phyloP scores from a whole-genome alignment of 1,140 invertebrate genomes.

The Eufriesea mexicana region DNA sequence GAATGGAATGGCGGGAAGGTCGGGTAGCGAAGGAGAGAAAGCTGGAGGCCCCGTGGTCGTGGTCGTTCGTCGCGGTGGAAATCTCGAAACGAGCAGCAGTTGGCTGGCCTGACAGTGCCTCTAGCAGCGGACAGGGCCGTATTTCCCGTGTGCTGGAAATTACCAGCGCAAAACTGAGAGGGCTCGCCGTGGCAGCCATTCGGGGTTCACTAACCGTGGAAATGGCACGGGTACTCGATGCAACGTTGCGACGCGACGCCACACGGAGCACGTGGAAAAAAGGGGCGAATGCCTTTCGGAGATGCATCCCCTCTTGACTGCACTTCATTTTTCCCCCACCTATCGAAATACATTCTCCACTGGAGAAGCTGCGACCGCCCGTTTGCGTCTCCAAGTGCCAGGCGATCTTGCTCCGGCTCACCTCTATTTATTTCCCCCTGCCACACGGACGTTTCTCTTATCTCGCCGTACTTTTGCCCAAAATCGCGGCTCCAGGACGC shows the following conservation, averaged over 20 bases:
- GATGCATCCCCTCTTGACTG: constrained; percentile 18
- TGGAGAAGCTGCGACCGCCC: background rate
- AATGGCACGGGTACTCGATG: constrained; percentile 45
- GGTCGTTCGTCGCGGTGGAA: constrained; percentile 53
- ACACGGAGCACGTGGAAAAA: background rate
- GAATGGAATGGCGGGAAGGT: background rate
- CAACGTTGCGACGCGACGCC: constrained; percentile 34
- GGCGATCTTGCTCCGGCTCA: background rate
- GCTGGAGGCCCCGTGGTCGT: background rate
- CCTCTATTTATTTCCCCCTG: background rate
- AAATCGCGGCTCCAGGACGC: background rate
- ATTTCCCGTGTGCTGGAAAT: constrained; percentile 52
- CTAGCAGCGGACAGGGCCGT: constrained; percentile 47
- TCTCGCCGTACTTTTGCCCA: background rate
- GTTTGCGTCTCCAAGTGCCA: constrained; percentile 10
- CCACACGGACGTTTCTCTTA: background rate
- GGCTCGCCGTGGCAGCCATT: constrained; percentile 52
- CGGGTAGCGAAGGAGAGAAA: constrained; percentile 27
- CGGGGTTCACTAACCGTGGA: constrained; percentile 66
- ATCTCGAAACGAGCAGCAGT: constrained; percentile 59
- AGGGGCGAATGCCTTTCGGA: constrained; percentile 23
- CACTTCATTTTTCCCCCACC: constrained; percentile 34
- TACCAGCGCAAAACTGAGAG: constrained; percentile 56
- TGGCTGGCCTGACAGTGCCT: constrained; percentile 47
- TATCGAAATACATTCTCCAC: constrained; percentile 14